These are phyloP conservation scores for Thryonomys swinderianus DNA, from an alignment of 2,113 vertebrate genomes.

Conservation along the genomic window DNA sequence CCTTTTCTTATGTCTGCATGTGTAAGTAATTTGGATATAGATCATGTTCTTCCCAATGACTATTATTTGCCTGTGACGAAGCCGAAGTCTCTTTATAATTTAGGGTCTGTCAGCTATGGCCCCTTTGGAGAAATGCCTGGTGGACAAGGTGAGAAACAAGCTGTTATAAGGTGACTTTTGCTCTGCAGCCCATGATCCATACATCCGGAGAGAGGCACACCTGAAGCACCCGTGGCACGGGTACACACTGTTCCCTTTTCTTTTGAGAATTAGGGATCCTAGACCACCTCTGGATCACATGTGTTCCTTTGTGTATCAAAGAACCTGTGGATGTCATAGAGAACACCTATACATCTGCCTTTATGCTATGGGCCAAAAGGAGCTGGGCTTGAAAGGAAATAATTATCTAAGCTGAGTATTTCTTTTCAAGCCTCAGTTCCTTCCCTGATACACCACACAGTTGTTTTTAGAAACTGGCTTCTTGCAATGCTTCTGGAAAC, in stretches of 20 bases:
- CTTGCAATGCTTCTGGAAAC: slow-evolving; percentile 1
- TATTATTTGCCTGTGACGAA: background rate
- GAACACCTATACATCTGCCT: background rate
- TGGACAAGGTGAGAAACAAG: background rate
- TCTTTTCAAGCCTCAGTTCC: background rate
- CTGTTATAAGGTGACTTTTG: background rate
- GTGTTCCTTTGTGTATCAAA: background rate
- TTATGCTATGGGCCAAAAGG: background rate
- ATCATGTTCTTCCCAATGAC: background rate
- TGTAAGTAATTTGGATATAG: background rate
- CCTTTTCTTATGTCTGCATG: background rate
- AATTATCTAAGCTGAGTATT: background rate
- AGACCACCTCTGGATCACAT: background rate
- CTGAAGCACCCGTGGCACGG: background rate
- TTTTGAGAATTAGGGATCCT: background rate
- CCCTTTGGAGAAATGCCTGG: background rate
- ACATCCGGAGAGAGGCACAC: background rate
- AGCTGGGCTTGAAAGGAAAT: background rate
- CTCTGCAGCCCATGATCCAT: background rate
- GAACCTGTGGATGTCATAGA: background rate
- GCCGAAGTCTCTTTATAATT: background rate
- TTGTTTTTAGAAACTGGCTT: slow-evolving; percentile 43
- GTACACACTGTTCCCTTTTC: background rate
- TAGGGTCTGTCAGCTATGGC: background rate
- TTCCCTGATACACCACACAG: background rate